phyloP scores from a whole-genome alignment of 2,888 invertebrate species.

The Tribolium freemani region DNA sequence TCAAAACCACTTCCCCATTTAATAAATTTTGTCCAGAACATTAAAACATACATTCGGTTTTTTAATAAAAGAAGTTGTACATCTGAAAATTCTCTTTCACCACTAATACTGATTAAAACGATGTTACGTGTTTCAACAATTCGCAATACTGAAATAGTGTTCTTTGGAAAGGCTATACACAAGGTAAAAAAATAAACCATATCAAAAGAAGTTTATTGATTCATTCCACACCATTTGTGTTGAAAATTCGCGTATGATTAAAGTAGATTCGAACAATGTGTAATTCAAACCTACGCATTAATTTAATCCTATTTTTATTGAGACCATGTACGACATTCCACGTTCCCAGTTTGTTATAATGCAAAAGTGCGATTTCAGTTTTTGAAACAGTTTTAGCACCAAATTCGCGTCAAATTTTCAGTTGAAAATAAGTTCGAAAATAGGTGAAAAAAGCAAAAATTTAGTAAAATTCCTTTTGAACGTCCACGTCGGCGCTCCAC shows the following conservation, averaged over 20 bases:
- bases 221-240: background rate
- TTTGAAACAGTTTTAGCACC: background rate
- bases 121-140: background rate
- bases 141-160: background rate
- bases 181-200: background rate
- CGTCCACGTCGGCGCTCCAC: constrained; percentile 36
- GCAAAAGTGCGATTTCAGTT: background rate
- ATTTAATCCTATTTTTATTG: background rate
- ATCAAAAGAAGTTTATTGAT: background rate
- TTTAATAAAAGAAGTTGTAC: background rate
- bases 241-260: background rate
- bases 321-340: background rate
- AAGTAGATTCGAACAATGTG: background rate
- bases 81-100: background rate
- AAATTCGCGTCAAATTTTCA: too few relatives aligned
- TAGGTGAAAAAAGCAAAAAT: background rate
- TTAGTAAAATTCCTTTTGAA: background rate
- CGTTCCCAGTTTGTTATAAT: background rate
- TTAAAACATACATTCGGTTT: background rate
- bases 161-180: background rate
- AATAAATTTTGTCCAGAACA: background rate
- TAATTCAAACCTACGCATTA: background rate
- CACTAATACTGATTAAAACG: background rate
- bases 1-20: background rate
- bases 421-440: background rate